A percentile compares a stretch with the other conserved stretches of the same genome.
phyloP scores from a whole-genome alignment of 2,888 invertebrate genomes.

The Cordylochernes scorpioides region DNA sequence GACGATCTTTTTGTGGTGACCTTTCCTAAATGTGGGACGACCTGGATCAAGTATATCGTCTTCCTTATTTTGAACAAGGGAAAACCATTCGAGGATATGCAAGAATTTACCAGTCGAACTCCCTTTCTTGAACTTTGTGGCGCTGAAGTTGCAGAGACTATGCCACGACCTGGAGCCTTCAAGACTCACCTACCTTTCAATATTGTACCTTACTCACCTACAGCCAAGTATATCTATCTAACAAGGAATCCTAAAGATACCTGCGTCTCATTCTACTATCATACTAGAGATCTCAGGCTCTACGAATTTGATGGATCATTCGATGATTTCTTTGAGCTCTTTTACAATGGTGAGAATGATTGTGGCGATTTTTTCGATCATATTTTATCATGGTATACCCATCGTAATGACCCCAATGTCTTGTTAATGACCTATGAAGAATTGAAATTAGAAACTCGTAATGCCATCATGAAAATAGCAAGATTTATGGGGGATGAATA shows the following conservation, averaged over 20 bases:
- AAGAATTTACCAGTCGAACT: not conserved
- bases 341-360: not conserved
- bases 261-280: not conserved
- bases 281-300: not conserved
- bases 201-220: not conserved
- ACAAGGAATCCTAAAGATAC: not conserved
- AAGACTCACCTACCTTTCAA: not conserved
- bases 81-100: not conserved
- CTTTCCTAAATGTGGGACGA: not conserved
- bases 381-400: not conserved
- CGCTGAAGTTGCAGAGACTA: not conserved
- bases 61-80: not conserved
- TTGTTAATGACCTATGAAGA: not conserved
- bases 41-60: not conserved
- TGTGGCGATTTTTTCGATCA: slow-evolving; percentile 2
- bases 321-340: slow-evolving; percentile 3
- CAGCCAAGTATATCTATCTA: not conserved
- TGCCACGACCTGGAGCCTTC: not conserved
- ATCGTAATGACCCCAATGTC: not conserved
- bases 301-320: not conserved
- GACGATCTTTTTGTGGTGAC: not conserved
- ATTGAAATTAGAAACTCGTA: not conserved
- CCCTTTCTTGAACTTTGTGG: not conserved
- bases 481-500: not conserved
- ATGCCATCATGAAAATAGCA: not conserved